These are phyloP conservation scores for Genyomyrus donnyi DNA, from an alignment of 2,113 vertebrate species.

Conservation along the genomic window DNA sequence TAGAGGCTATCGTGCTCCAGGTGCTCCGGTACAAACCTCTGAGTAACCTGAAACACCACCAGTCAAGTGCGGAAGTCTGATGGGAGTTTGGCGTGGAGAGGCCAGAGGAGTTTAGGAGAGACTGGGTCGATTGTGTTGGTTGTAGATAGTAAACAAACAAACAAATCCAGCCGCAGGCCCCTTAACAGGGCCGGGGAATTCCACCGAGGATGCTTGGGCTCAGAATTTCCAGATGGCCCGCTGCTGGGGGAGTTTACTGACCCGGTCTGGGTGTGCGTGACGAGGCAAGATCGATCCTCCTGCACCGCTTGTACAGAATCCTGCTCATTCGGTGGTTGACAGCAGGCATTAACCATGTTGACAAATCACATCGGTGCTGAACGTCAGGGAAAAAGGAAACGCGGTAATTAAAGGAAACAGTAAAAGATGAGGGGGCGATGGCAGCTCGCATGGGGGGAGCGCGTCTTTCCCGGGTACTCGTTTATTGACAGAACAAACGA, in stretches of 20 bases:
- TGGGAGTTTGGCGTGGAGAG: neutral
- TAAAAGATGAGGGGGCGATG: neutral
- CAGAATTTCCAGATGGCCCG: neutral
- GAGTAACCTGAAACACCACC: neutral
- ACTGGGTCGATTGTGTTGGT: neutral
- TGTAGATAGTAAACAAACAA: neutral
- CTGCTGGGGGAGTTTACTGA: neutral
- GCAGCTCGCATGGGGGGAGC: neutral
- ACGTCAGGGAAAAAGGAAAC: neutral
- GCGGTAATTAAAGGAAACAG: constrained; percentile 12
- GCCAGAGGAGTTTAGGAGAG: neutral
- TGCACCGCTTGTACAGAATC: neutral
- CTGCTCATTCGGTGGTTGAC: neutral
- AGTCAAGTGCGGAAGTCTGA: neutral
- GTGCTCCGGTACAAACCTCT: neutral
- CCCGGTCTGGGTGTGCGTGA: neutral
- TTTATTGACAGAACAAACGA: neutral
- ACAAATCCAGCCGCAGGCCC: neutral
- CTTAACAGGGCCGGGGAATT: neutral
- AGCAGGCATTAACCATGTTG: constrained; percentile 5
- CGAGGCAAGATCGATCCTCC: neutral
- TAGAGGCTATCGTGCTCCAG: constrained; percentile 47
- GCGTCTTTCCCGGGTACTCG: neutral
- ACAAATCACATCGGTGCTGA: neutral
- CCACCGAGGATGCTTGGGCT: neutral